These are phyloP conservation scores for Drosophila pseudotakahashii DNA, from an alignment of 2,888 invertebrate species.

Conservation along the genomic window DNA sequence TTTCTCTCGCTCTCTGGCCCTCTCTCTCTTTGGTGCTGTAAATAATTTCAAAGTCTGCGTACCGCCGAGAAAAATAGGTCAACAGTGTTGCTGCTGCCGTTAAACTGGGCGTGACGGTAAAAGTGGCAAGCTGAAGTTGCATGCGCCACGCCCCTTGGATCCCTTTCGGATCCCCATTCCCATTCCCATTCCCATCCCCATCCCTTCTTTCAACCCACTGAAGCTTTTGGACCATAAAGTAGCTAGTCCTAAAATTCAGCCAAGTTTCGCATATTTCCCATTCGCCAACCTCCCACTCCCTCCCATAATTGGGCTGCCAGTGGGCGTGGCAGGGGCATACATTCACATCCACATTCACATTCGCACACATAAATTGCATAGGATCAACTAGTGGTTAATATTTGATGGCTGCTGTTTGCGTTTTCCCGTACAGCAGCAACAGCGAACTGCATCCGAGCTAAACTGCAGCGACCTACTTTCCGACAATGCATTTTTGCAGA, in stretches of 20 bases:
- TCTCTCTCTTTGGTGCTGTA: conserved; percentile 50
- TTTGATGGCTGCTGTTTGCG: conserved; percentile 70
- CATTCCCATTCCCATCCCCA: not conserved
- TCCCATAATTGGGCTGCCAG: conserved; percentile 56
- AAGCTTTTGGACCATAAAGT: conserved; percentile 60
- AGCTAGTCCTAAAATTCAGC: conserved; percentile 51
- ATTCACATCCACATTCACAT: conserved; percentile 8
- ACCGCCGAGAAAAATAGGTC: conserved; percentile 67
- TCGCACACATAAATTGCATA: conserved; percentile 41
- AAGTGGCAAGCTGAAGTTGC: conserved; percentile 73
- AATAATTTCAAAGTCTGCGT: conserved; percentile 69
- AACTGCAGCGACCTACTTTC: conserved; percentile 68
- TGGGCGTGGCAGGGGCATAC: conserved; percentile 62
- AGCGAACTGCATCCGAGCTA: conserved; percentile 31
- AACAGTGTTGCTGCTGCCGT: conserved; percentile 58
- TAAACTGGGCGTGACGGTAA: conserved; percentile 75
- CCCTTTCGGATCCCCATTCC: not conserved
- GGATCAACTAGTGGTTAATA: conserved; percentile 78
- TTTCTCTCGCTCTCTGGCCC: conserved; percentile 22
- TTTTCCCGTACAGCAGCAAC: conserved; percentile 30
- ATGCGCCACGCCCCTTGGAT: conserved; percentile 45
- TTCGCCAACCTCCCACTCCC: not conserved
- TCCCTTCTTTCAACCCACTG: not conserved
- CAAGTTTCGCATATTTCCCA: conserved; percentile 11
- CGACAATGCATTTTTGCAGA: conserved; percentile 72